Evolutionary conservation across 2,113 vertebrate species (phyloP).

Genomic region (Malurus melanocephalus): DNA sequence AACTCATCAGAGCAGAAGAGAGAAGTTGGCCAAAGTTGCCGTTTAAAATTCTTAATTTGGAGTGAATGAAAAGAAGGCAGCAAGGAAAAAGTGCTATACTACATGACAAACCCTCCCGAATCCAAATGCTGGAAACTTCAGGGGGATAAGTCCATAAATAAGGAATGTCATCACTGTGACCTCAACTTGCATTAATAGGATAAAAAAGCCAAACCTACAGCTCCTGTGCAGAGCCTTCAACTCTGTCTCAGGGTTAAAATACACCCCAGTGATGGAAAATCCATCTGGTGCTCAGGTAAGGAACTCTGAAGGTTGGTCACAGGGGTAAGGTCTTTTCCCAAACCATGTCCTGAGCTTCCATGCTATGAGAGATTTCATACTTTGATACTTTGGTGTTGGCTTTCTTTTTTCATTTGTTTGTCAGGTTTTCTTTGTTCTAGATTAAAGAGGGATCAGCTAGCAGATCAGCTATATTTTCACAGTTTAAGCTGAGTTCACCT

Average conservation of each 20-base stretch:
- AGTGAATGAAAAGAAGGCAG: background rate
- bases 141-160: background rate
- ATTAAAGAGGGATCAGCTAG: constrained; percentile 16
- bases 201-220: background rate
- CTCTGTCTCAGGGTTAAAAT: background rate
- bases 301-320: background rate
- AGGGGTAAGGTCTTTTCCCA: background rate
- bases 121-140: background rate
- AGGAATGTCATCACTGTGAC: background rate
- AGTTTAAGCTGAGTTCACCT: constrained; percentile 6
- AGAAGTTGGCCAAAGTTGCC: background rate
- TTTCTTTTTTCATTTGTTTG: background rate
- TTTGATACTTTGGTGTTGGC: background rate
- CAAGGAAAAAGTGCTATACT: background rate
- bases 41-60: background rate
- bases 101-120: background rate
- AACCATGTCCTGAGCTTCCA: background rate
- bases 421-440: background rate
- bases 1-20: background rate
- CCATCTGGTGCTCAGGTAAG: background rate
- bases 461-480: constrained; percentile 41
- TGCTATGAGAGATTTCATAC: background rate
- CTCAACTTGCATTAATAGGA: background rate
- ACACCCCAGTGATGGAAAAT: background rate
- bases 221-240: background rate